phyloP scores from a whole-genome alignment of 2,797 vertebrate species.

The Varecia variegata region DNA sequence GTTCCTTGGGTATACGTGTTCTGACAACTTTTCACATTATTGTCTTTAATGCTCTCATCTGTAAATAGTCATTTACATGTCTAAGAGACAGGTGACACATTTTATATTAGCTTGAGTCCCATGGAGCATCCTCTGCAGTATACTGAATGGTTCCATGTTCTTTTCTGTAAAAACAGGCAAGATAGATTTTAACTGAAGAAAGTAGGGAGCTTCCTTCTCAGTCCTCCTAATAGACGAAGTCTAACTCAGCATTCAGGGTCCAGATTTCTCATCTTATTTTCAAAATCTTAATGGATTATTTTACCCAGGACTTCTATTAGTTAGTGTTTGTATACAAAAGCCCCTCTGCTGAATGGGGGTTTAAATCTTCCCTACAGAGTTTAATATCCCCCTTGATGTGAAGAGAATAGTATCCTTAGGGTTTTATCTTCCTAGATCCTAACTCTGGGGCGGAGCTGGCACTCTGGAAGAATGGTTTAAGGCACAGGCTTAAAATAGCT shows the following conservation, averaged over 20 bases:
- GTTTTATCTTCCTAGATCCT: not conserved
- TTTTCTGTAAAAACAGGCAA: not conserved
- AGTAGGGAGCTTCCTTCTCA: not conserved
- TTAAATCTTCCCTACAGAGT: not conserved
- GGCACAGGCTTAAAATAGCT: not conserved
- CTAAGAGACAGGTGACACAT: not conserved
- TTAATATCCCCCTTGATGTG: not conserved
- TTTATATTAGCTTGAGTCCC: not conserved
- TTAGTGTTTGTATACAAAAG: not conserved
- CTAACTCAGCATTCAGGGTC: not conserved
- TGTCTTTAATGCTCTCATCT: not conserved
- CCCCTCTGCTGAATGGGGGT: no score
- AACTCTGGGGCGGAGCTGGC: not conserved
- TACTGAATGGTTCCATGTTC: not conserved
- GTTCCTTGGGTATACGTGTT: not conserved
- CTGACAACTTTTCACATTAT: not conserved
- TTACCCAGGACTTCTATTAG: no score
- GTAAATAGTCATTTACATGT: not conserved
- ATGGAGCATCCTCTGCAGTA: rapidly evolving
- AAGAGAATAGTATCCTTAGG: not conserved
- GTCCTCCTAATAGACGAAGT: no score
- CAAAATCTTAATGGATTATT: not conserved
- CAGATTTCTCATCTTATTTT: not conserved
- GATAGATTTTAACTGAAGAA: not conserved
- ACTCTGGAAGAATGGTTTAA: not conserved